Evolutionary conservation across 1,140 invertebrate species (phyloP), one percentile per base, ranked within the genome.

Genomic region (Formica exsecta): DNA sequence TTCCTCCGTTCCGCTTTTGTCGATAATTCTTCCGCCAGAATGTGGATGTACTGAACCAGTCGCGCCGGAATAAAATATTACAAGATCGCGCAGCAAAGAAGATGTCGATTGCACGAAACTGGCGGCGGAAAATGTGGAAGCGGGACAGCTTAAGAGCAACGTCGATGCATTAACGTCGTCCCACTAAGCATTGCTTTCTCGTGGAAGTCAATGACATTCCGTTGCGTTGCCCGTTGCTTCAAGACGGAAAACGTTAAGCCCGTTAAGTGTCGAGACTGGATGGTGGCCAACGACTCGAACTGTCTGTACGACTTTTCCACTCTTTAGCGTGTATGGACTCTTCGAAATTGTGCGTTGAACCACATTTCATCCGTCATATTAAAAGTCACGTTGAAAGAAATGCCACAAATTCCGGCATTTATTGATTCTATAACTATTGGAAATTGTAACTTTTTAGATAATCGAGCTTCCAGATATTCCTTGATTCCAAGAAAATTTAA

Each of bases 211-310:
- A 57, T 80, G 88, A 65, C 74, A 71, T 86, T 86, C 61, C 61
- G 73, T 88, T 87, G 77, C 70, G 65, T 59, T 62, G 65, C 41
- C 4, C 65, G 54, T 84, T 54, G 61, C 80, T 75, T 48, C 71
- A 86, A 88, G 83, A 91, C 90, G 87, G 85, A 77, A 51, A 90
- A 89, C 89, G 86, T 92, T 91, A 92, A 89, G 86, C 86, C 87
- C 3, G 32, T 32, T 32, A 32, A 66, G 32, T 61, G 64, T 41
- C 71, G 61, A 86, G 87, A 90, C 92, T 94, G 93, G 93, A 93
- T 91, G 90, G 86, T 90, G 74, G 92, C 92, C 93, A 94, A 90
- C 87, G 88, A 90, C 65, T 91, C 77, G 48, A 80, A 92, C 74
- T 85, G 81, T 90, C 91, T 86, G 84, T 83, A 71, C 75, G 83